These are phyloP conservation scores for Drosophila limbata DNA, from an alignment of 2,888 invertebrate genomes.

Conservation along the genomic window DNA sequence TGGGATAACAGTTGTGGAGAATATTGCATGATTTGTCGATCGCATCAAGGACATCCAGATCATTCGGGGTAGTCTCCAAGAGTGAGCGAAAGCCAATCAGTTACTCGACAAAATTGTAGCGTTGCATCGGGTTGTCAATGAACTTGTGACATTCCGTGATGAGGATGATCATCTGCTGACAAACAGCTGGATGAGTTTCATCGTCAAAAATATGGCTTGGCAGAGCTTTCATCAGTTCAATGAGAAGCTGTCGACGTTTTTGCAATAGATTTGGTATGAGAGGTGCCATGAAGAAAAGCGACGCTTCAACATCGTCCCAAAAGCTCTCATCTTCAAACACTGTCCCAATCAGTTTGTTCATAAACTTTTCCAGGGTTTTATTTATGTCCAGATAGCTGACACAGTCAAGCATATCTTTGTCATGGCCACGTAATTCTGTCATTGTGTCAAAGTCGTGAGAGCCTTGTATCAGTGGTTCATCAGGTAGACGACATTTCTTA, in stretches of 20 bases:
- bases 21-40: neutral
- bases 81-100: neutral
- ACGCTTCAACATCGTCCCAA: neutral
- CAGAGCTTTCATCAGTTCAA: neutral
- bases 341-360: neutral
- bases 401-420: neutral
- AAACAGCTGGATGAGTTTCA: neutral
- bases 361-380: neutral
- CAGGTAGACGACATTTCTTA: neutral
- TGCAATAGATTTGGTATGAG: neutral
- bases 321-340: neutral
- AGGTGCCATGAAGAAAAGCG: neutral
- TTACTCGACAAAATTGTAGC: neutral
- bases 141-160: neutral
- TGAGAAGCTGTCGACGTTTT: neutral
- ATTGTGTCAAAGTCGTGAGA: neutral
- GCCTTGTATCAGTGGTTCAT: neutral
- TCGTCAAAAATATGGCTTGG: neutral
- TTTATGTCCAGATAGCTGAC: neutral
- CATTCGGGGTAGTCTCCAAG: neutral
- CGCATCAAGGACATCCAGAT: neutral
- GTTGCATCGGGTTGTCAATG: neutral
- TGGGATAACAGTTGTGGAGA: no score
- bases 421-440: neutral
- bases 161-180: neutral